These are phyloP conservation scores for Conops quadrifasciatus DNA, from an alignment of 2,888 invertebrate species.

Conservation along the genomic window DNA sequence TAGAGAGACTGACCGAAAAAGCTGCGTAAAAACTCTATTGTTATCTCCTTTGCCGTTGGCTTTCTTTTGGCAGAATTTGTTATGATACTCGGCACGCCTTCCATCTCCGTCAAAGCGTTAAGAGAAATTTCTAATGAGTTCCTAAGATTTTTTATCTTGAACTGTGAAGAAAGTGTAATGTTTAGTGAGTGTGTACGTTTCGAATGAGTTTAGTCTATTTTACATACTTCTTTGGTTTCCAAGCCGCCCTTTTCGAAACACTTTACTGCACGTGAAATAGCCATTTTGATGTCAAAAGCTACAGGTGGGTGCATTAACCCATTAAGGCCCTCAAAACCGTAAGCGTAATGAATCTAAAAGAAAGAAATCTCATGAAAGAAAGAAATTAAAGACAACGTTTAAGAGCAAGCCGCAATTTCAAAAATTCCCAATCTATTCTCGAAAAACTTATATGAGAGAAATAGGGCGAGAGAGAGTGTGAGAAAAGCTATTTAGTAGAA, in stretches of 20 bases:
- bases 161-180: constrained; percentile 36
- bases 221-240: constrained; percentile 46
- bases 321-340: constrained; percentile 50
- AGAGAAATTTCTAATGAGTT: constrained; percentile 46
- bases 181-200: not conserved
- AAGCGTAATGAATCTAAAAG: constrained; percentile 54
- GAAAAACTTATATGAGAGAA: too few species aligned
- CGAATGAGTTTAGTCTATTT: not conserved
- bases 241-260: constrained; percentile 55
- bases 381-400: too few species aligned
- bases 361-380: not conserved
- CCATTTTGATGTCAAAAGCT: constrained; percentile 53
- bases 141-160: constrained; percentile 45
- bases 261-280: constrained; percentile 54
- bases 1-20: constrained; percentile 55
- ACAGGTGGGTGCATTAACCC: constrained; percentile 48
- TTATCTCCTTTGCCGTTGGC: constrained; percentile 45
- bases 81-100: constrained; percentile 55
- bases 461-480: not conserved
- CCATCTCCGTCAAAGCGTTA: constrained; percentile 47
- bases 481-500: too few species aligned
- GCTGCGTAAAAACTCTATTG: constrained; percentile 51
- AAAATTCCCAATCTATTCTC: too few species aligned
- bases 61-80: constrained; percentile 47
- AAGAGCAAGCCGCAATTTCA: too few species aligned